Conservation (phyloP, 1,140 invertebrate species). For the Arctopsyche grandis region DNA sequence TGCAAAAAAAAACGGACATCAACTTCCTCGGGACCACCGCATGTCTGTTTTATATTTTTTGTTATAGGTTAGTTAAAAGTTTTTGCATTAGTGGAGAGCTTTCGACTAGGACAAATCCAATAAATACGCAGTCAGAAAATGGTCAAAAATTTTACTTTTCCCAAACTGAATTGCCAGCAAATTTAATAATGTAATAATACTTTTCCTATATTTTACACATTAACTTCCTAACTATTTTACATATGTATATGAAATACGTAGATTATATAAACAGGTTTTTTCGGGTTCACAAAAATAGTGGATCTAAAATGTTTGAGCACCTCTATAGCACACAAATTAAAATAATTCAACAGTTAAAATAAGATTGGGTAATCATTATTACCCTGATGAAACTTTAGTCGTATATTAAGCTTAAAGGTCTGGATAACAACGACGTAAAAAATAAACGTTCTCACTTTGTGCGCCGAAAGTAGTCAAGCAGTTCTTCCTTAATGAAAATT, state of each 20-base stretch:
- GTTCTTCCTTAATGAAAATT: conserved; percentile 23
- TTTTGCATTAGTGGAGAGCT: conserved; percentile 14
- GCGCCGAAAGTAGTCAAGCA: not conserved
- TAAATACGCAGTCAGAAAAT: not conserved
- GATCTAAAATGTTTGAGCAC: no score
- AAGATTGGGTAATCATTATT: not conserved
- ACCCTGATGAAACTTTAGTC: not conserved
- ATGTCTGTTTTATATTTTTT: conserved; percentile 1
- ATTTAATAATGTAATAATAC: no score
- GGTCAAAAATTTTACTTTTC: not conserved
- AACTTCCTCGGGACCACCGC: not conserved
- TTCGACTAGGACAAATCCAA: not conserved
- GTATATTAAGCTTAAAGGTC: conserved; percentile 24
- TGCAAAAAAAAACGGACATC: conserved; percentile 9
- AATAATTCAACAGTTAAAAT: not conserved
- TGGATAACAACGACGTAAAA: conserved; percentile 23
- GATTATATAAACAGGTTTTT: no score
- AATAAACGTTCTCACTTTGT: conserved; percentile 26
- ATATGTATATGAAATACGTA: no score
- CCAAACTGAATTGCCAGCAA: not conserved
- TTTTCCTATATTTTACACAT: no score
- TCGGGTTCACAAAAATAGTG: no score
- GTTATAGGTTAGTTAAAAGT: conserved; percentile 9
- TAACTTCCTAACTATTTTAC: no score
- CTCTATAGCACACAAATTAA: not conserved